A percentile compares a stretch with the other conserved stretches of the same genome.
Conservation (phyloP, 1,140 invertebrate genomes). For the Alviniconcha marisindica region DNA sequence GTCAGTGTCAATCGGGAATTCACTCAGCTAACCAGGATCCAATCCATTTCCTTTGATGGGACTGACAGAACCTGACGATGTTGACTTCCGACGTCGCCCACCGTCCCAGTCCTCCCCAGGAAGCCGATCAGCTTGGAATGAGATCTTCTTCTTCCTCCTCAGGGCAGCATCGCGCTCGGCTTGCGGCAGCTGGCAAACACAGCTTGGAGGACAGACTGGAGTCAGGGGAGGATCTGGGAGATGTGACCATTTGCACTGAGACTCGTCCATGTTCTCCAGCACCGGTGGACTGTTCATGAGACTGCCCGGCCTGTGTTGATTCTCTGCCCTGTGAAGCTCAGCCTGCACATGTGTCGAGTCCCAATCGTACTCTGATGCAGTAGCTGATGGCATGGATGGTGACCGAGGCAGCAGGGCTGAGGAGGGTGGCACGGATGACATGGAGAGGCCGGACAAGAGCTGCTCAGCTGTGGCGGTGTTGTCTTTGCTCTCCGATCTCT, state of each 20-base stretch:
- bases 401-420: not conserved
- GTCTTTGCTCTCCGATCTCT: not conserved
- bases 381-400: too few species aligned
- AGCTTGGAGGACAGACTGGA: conserved; percentile 3
- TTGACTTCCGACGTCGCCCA: not conserved
- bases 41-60: not conserved
- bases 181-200: conserved; percentile 4
- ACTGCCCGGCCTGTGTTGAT: too few species aligned
- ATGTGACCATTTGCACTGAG: too few species aligned
- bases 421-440: not conserved
- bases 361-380: too few species aligned
- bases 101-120: not conserved
- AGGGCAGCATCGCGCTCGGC: not conserved
- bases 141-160: conserved; percentile 9
- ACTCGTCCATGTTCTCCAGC: too few species aligned
- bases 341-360: too few species aligned
- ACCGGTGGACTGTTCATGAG: too few species aligned
- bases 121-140: not conserved
- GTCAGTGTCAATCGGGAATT: too few species aligned
- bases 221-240: too few species aligned
- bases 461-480: too few species aligned
- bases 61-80: not conserved
- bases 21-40: too few species aligned
- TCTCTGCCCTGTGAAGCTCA: too few species aligned
- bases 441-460: not conserved